Evolutionary conservation across 1,140 invertebrate species (phyloP).

Genomic region (Cepaea nemoralis): DNA sequence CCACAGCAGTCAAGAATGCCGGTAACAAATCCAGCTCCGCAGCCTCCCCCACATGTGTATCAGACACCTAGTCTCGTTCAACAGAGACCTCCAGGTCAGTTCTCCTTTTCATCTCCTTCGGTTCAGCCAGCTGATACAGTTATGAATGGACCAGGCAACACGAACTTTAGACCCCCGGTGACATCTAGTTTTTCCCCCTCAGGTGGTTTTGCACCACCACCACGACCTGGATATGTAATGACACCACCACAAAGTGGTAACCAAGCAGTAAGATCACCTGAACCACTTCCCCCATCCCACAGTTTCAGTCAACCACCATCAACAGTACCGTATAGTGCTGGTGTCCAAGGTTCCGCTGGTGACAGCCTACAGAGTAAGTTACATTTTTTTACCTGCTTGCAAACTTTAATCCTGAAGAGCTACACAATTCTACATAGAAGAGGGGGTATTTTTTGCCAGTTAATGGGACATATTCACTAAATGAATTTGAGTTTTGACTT

Average conservation of each 20-base stretch:
- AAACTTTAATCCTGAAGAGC: too few species aligned
- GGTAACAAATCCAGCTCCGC: background rate
- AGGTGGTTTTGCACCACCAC: background rate
- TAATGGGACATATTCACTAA: too few species aligned
- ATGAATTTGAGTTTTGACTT: too few species aligned
- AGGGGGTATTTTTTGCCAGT: too few species aligned
- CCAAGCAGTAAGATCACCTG: background rate
- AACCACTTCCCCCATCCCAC: background rate
- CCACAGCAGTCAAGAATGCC: conserved; percentile 11
- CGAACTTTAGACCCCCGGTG: conserved; percentile 23
- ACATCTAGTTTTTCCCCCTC: background rate
- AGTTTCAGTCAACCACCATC: background rate
- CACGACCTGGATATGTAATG: background rate
- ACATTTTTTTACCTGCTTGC: too few species aligned
- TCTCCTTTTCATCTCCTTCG: background rate
- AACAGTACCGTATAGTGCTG: background rate
- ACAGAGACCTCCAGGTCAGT: background rate
- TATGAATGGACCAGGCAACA: conserved; percentile 19
- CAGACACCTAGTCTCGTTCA: background rate
- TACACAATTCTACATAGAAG: too few species aligned
- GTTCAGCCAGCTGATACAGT: background rate
- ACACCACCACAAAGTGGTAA: background rate
- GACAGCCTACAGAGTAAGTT: background rate
- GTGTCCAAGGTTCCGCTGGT: background rate
- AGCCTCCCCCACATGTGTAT: background rate